These are phyloP conservation scores for Tigriopus japonicus DNA, from an alignment of 1,140 invertebrate species.

Conservation along the genomic window DNA sequence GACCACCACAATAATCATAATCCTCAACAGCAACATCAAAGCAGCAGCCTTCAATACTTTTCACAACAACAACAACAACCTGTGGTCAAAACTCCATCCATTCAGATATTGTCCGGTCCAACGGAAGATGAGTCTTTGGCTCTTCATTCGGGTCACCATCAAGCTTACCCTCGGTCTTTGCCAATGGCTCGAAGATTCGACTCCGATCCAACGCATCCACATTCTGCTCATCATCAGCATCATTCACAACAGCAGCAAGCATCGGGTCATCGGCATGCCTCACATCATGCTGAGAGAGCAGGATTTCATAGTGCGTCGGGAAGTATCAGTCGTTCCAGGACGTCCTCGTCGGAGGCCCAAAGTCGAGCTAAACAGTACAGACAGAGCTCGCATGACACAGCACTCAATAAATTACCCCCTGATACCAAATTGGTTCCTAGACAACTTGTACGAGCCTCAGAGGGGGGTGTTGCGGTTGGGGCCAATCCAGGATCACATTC, in stretches of 20 bases:
- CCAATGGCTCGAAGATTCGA: too few species aligned
- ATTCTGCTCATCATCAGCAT: too few species aligned
- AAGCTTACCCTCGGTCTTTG: too few species aligned
- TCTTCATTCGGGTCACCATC: too few species aligned
- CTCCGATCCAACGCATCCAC: too few species aligned
- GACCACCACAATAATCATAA: background rate
- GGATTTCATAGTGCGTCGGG: background rate
- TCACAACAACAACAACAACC: too few species aligned
- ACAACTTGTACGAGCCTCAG: slow-evolving; percentile 24
- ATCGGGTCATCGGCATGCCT: background rate
- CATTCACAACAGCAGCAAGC: background rate
- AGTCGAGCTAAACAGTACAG: background rate
- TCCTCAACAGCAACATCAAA: too few species aligned
- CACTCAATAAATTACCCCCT: background rate
- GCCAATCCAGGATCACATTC: slow-evolving; percentile 14
- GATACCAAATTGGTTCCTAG: background rate
- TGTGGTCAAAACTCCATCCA: too few species aligned
- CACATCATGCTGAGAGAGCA: background rate
- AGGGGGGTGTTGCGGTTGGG: slow-evolving; percentile 42
- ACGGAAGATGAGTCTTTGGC: too few species aligned
- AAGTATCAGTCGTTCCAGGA: background rate
- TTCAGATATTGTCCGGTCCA: too few species aligned
- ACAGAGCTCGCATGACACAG: slow-evolving; percentile 1
- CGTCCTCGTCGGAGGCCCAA: background rate
- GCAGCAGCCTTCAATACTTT: too few species aligned